phyloP scores from a whole-genome alignment of 2,113 vertebrate species.

The Mesocricetus auratus region DNA sequence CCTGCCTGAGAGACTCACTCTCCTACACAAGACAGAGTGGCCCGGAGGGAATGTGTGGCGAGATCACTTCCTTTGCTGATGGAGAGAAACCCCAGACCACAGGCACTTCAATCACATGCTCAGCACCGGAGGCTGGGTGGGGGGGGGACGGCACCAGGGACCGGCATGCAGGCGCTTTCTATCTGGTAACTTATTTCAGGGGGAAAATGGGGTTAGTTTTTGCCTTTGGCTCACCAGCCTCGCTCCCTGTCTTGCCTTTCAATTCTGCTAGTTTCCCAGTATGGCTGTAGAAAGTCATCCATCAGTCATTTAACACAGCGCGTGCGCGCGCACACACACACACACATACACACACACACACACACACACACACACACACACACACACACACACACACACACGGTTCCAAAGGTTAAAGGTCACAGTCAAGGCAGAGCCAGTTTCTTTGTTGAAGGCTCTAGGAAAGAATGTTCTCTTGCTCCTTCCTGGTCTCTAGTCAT shows the following conservation, averaged over 20 bases:
- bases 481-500: not conserved
- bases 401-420: not conserved
- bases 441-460: not conserved
- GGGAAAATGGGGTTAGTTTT: not conserved
- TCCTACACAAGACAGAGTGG: not conserved
- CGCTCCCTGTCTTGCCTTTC: not conserved
- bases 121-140: not conserved
- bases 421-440: not conserved
- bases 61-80: not conserved
- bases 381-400: not conserved
- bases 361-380: no score
- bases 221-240: not conserved
- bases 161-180: not conserved
- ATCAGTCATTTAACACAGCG: not conserved
- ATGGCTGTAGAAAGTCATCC: not conserved
- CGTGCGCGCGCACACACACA: not conserved
- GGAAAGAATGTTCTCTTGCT: not conserved
- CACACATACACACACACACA: no score
- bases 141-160: not conserved
- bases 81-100: not conserved
- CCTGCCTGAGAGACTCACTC: conserved; percentile 4
- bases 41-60: not conserved
- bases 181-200: not conserved
- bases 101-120: not conserved
- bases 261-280: not conserved